phyloP scores from a whole-genome alignment of 35 echinoderm and acorn worm genomes.

The Ptychodera flava region DNA sequence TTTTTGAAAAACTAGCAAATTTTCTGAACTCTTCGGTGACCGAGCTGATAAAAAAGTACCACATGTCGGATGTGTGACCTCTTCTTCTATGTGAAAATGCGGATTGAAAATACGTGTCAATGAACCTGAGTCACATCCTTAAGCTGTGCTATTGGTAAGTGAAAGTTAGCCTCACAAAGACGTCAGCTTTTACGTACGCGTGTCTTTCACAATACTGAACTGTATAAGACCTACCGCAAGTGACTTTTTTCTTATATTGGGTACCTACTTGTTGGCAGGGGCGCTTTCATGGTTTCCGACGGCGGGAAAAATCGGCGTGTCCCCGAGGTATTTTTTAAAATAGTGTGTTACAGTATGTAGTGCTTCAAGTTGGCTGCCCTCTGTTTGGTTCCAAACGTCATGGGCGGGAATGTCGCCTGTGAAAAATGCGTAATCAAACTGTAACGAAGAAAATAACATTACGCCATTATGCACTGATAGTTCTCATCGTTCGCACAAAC shows the following conservation, averaged over 20 bases:
- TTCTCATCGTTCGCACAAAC: too few relatives aligned
- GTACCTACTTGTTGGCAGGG: constrained; percentile 57
- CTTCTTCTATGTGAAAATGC: background rate
- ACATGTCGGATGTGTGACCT: too few relatives aligned
- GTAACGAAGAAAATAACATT: constrained; percentile 23
- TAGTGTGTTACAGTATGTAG: constrained; percentile 28
- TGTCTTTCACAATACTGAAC: background rate
- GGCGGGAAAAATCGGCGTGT: constrained; percentile 46
- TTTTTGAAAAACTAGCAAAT: too few relatives aligned
- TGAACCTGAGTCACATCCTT: background rate
- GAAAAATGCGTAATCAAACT: constrained; percentile 60
- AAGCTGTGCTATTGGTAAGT: background rate
- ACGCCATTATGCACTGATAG: too few relatives aligned
- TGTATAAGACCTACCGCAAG: too few relatives aligned
- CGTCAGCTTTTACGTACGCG: background rate
- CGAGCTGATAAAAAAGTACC: too few relatives aligned
- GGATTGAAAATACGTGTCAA: background rate
- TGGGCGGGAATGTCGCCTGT: constrained; percentile 76
- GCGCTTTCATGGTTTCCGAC: constrained; percentile 78
- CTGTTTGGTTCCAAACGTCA: constrained; percentile 73
- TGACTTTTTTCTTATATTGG: background rate
- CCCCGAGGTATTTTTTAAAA: constrained; percentile 43
- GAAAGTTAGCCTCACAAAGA: too few relatives aligned
- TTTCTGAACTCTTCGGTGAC: too few relatives aligned
- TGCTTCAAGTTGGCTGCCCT: constrained; percentile 16